Conservation (phyloP, 2,888 invertebrate species). For the Parnassius glacialis region DNA sequence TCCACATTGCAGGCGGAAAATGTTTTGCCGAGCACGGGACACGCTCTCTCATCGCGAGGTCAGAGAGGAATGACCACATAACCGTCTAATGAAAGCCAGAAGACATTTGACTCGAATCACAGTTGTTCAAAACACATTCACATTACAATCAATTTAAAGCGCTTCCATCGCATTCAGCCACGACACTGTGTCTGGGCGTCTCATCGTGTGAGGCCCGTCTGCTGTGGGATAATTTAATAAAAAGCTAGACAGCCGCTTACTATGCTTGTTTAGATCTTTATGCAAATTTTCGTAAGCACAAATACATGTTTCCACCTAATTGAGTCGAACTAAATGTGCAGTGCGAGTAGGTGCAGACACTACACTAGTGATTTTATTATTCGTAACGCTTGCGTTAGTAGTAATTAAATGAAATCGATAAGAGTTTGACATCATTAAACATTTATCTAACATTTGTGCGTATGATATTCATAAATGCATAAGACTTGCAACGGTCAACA, state of each 20-base stretch:
- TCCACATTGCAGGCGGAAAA: constrained; percentile 51
- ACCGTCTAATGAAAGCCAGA: constrained; percentile 65
- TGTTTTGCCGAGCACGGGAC: constrained; percentile 43
- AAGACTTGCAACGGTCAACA: constrained; percentile 12
- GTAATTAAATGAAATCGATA: constrained; percentile 19
- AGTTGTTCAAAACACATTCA: constrained; percentile 65
- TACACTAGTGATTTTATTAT: constrained; percentile 13
- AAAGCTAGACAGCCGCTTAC: constrained; percentile 38
- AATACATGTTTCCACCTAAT: constrained; percentile 21
- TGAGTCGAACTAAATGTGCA: constrained; percentile 13
- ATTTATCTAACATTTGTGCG: constrained; percentile 14
- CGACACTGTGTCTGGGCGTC: constrained; percentile 64
- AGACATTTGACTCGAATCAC: constrained; percentile 70
- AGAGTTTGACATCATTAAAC: constrained; percentile 11
- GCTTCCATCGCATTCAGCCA: constrained; percentile 55
- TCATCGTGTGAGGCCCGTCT: constrained; percentile 65
- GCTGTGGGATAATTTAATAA: constrained; percentile 61
- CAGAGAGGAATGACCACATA: constrained; percentile 78
- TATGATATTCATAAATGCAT: constrained; percentile 10
- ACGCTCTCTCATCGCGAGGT: constrained; percentile 55
- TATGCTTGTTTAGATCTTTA: constrained; percentile 45
- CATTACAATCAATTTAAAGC: constrained; percentile 77
- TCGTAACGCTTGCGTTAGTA: neutral
- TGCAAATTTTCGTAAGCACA: constrained; percentile 24
- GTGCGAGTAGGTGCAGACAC: constrained; percentile 6